A percentile compares a stretch with the other conserved stretches of the same genome.
phyloP scores from a whole-genome alignment of 1,140 invertebrate species.

The Samia ricini region DNA sequence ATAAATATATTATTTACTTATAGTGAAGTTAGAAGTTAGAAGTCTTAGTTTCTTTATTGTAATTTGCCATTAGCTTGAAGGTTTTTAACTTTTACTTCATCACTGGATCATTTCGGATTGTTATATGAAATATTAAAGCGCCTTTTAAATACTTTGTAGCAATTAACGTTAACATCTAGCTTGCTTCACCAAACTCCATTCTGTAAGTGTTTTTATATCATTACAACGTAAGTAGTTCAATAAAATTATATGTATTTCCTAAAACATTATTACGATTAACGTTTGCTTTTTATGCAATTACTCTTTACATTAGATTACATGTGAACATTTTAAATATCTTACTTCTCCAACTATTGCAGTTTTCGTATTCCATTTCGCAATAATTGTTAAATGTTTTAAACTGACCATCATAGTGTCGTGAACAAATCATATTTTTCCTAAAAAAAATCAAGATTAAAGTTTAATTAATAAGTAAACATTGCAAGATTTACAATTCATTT shows the following conservation, averaged over 20 bases:
- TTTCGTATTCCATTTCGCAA: conserved; percentile 59
- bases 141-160: neutral
- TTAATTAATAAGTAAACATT: neutral
- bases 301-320: neutral
- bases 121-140: neutral
- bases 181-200: conserved; percentile 55
- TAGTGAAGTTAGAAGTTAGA: too few species aligned
- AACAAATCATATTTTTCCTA: conserved; percentile 38
- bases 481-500: too few species aligned
- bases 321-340: conserved; percentile 23
- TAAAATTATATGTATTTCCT: neutral
- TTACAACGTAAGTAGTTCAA: neutral
- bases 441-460: conserved; percentile 9
- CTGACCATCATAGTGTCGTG: conserved; percentile 51
- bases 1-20: too few species aligned
- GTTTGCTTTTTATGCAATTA: too few species aligned
- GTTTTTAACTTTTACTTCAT: too few species aligned
- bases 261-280: too few species aligned
- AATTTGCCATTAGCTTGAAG: too few species aligned
- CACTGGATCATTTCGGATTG: neutral
- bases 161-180: conserved; percentile 25
- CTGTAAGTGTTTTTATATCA: conserved; percentile 31
- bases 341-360: conserved; percentile 64
- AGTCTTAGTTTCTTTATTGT: too few species aligned
- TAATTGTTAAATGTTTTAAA: conserved; percentile 55